Evolutionary conservation across 2,113 vertebrate genomes (phyloP), one percentile per base, ranked within the genome.

Genomic region (Semnornis frantzii): DNA sequence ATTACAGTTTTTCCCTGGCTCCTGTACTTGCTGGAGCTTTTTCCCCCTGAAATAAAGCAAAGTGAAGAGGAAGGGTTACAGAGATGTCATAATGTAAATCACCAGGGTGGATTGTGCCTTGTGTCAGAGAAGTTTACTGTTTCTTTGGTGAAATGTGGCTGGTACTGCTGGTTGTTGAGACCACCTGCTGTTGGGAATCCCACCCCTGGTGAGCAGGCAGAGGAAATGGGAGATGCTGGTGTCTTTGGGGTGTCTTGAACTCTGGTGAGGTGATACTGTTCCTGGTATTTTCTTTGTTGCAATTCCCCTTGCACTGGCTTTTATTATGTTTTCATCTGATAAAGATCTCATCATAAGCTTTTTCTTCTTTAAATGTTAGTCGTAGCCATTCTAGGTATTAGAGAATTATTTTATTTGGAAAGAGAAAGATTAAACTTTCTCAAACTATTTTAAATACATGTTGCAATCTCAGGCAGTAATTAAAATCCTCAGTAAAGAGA

Each of bases 41-140:
- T 21, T 4, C 17, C 2, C 15, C 12, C 30, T 16, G 14, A n/a
- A 50, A 19, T 68, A 48, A 59, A 82, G 23, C 39, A 15, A 37
- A 65, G 48, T 9, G 21, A 27, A 30, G 54, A 44, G n/a, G 66
- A 57, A 55, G 28, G 20, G 30, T 33, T 62, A 24, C 33, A 48
- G 72, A 16, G 19, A 13, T 31, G 25, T 34, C 17, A 42, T 27
- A 16, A 23, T 0, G 4, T 25, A 54, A 54, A 33, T 37, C 42
- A 34, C 24, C 17, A 44, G 7, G 16, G 30, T 2, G 24, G 11
- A 34, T 0, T 1, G 25, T 64, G 30, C 68, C 6, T 30, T 16
- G 13, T 63, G 27, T 15, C 19, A 37, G 74, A 64, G 68, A 34
- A 37, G 15, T 46, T 79, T 7, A n/a, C 23, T 44, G 57, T 19